Evolutionary conservation across 2,888 invertebrate species (phyloP).

Genomic region (Lasioglossum vierecki): DNA sequence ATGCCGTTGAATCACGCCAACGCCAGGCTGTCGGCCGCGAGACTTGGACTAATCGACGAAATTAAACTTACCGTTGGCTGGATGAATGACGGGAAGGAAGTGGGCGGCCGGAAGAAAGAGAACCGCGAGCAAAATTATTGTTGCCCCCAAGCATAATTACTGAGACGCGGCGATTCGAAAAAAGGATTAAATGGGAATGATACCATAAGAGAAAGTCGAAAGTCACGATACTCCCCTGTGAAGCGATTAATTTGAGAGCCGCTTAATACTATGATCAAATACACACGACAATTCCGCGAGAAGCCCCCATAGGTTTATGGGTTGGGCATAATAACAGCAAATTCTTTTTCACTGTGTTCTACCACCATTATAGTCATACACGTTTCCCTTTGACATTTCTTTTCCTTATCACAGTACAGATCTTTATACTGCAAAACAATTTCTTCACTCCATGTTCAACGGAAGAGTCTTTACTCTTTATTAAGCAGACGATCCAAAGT

Average conservation of each 20-base stretch:
- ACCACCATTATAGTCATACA: background rate
- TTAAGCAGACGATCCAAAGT: too few species aligned
- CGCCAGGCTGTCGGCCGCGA: constrained; percentile 33
- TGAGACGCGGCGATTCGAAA: constrained; percentile 9
- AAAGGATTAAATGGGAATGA: constrained; percentile 23
- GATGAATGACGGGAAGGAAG: constrained; percentile 42
- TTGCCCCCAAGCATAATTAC: constrained; percentile 34
- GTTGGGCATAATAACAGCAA: background rate
- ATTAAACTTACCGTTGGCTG: constrained; percentile 58
- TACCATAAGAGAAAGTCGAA: constrained; percentile 9
- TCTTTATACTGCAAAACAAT: background rate
- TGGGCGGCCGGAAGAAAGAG: background rate
- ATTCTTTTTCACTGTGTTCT: background rate
- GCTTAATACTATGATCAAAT: background rate
- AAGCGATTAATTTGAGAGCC: background rate
- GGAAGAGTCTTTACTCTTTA: too few species aligned
- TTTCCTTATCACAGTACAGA: too few species aligned
- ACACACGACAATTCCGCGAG: background rate
- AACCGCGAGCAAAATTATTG: constrained; percentile 34
- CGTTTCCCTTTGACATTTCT: background rate
- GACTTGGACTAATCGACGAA: constrained; percentile 62
- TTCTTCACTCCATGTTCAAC: too few species aligned
- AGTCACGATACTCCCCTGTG: constrained; percentile 25
- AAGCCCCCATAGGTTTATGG: background rate
- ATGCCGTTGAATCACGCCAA: constrained; percentile 79